These are phyloP conservation scores for Poecilus cupreus DNA, from an alignment of 2,888 invertebrate species.

Conservation along the genomic window DNA sequence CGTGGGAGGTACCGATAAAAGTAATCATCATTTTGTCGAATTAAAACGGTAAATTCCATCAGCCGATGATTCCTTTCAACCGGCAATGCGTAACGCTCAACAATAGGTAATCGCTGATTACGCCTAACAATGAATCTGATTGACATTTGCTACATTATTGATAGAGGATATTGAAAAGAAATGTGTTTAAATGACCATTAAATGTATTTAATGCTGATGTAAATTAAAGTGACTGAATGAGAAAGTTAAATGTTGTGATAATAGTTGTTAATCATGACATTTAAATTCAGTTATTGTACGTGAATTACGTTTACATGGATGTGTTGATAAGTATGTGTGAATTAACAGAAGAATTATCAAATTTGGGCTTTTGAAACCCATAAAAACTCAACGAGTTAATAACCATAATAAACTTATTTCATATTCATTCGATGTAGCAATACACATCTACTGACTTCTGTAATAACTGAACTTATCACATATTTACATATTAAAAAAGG, in stretches of 20 bases:
- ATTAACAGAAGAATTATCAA: neutral
- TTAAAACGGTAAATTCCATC: constrained; percentile 35
- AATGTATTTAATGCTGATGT: constrained; percentile 22
- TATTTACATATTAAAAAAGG: too few species aligned
- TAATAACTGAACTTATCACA: too few species aligned
- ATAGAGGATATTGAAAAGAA: constrained; percentile 25
- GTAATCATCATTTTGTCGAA: constrained; percentile 6
- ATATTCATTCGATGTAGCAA: too few species aligned
- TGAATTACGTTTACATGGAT: neutral
- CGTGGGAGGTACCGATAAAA: neutral
- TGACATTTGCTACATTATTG: constrained; percentile 14
- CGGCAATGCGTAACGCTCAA: neutral
- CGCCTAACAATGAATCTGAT: constrained; percentile 19
- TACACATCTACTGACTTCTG: too few species aligned
- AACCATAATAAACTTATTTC: too few species aligned
- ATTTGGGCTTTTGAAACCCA: too few species aligned
- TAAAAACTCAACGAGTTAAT: too few species aligned
- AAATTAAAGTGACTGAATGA: neutral
- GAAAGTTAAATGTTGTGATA: neutral
- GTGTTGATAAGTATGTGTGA: neutral
- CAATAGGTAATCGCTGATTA: constrained; percentile 18
- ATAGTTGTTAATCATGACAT: neutral
- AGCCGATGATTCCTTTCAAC: constrained; percentile 18
- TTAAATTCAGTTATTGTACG: neutral
- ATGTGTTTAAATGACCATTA: neutral